phyloP scores from a whole-genome alignment of 2,888 invertebrate genomes.

The Cryptus armator region DNA sequence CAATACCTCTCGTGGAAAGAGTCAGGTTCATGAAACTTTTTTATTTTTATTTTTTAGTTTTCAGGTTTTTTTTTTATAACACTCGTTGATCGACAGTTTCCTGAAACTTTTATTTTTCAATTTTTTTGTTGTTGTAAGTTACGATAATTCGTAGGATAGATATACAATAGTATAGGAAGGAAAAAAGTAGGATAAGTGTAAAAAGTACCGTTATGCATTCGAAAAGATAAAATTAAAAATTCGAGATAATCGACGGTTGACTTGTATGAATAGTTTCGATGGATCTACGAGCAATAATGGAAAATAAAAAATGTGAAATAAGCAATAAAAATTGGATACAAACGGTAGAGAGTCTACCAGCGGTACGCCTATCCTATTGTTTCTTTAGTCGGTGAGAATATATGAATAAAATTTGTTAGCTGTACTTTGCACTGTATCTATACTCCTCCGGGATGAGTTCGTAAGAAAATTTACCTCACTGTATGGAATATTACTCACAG shows the following conservation, averaged over 20 bases:
- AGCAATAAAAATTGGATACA: too few relatives aligned
- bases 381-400: background rate
- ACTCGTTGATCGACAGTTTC: background rate
- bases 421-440: background rate
- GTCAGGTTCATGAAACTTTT: background rate
- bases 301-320: too few relatives aligned
- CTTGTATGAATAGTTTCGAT: too few relatives aligned
- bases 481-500: background rate
- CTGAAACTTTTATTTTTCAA: background rate
- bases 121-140: background rate
- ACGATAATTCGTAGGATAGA: background rate
- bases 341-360: too few relatives aligned
- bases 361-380: too few relatives aligned
- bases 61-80: background rate
- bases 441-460: background rate
- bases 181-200: too few relatives aligned
- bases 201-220: too few relatives aligned
- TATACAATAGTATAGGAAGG: too few relatives aligned
- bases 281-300: too few relatives aligned
- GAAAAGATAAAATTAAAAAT: too few relatives aligned
- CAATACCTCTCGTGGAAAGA: too few relatives aligned
- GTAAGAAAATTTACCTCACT: constrained; percentile 8
- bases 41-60: background rate
- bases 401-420: background rate
- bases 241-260: too few relatives aligned